Base-by-base conservation (phyloP, 1,140 invertebrate genomes). In the Rhagoletis pomonella region DNA sequence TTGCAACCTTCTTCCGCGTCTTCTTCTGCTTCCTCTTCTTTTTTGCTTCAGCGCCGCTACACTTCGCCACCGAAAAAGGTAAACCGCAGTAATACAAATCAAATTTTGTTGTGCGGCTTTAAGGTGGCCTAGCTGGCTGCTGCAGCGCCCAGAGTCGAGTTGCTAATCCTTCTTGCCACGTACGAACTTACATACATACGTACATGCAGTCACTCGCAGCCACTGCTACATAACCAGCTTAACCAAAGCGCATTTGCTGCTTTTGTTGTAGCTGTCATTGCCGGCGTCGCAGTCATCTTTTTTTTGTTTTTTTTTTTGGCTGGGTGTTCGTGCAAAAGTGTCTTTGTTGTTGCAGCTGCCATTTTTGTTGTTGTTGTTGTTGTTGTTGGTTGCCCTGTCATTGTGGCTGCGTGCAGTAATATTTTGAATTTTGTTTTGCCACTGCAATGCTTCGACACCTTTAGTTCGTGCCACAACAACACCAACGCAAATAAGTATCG, bases 31-130 rank as follows among this genome's bases (percentile, higher is more conserved):
- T 19, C 29, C 29, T 29, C 19, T 55, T 19, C 73, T 55, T 19
- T 1, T n/a, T n/a, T 10, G 5, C n/a, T 44, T 4, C 62, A 77
- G 14, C 17, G 29, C 44, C 55, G 67, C 47, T 64, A 0, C 29
- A 7, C 47, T 50, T 64, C 65, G 87, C 62, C 87, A 86, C 47
- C 73, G 73, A 81, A 81, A 86, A 88, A 86, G 87, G 84, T 88
- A 86, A 86, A 67, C 87, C 87, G 60, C 87, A 88, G 85, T 59
- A 86, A 88, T 88, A 88, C 87, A 88, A 88, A 88, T 88, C 87
- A 88, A 88, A 88, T 88, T 86, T 87, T 73, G 85, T 87, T 73
- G 85, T 84, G 84, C 84, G 84, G 84, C 84, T 85, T 60, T 59
- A 62, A 85, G 55, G 84, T 85, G 84, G 19, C 6, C 29, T 44